These are phyloP conservation scores for Dolomedes plantarius DNA, from an alignment of 2,888 invertebrate genomes.

Conservation along the genomic window DNA sequence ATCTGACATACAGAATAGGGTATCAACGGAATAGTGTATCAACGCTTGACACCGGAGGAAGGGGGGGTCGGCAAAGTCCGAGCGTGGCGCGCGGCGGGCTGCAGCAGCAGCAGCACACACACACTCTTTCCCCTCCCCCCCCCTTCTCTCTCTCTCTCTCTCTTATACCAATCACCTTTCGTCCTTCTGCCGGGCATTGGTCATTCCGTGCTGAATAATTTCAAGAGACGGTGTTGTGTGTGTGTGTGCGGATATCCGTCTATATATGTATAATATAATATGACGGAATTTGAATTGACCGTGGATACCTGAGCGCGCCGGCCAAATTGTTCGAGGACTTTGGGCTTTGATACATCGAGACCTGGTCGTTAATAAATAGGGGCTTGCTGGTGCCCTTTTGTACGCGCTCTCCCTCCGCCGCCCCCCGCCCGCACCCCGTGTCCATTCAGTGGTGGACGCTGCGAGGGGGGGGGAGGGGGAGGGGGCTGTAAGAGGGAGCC, in stretches of 20 bases:
- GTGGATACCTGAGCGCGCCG: conserved; percentile 3
- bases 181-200: conserved; percentile 59
- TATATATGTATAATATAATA: conserved; percentile 71
- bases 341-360: conserved; percentile 65
- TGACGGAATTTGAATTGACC: conserved; percentile 41
- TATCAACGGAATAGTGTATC: background rate
- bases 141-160: background rate
- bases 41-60: conserved; percentile 44
- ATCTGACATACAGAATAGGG: conserved; percentile 16
- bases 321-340: conserved; percentile 57
- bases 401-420: background rate
- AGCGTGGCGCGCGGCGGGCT: too few relatives aligned
- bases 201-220: conserved; percentile 68
- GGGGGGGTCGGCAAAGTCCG: background rate
- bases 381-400: conserved; percentile 41
- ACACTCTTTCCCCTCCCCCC: too few relatives aligned
- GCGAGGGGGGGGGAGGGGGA: conserved; percentile 3
- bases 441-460: background rate
- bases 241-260: conserved; percentile 33
- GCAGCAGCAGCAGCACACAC: too few relatives aligned
- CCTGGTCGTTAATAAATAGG: conserved; percentile 60
- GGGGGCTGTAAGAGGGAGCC: too few relatives aligned
- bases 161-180: conserved; percentile 44
- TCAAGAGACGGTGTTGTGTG: conserved; percentile 18
- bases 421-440: conserved; percentile 4